These are phyloP conservation scores for Sphaeramia orbicularis DNA, from an alignment of 2,797 vertebrate species.

Conservation along the genomic window DNA sequence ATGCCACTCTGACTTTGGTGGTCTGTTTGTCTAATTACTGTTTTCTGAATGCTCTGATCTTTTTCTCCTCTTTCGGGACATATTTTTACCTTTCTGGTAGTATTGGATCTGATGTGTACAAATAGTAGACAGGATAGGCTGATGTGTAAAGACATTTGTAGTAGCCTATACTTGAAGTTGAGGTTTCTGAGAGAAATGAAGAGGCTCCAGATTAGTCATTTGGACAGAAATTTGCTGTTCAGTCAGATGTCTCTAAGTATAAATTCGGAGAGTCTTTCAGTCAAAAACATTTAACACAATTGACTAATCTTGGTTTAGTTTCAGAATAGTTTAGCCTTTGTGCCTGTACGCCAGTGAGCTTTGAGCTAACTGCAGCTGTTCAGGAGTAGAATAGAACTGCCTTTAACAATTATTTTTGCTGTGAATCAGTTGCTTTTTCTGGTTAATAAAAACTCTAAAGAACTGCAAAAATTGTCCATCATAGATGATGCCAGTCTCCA, in stretches of 20 bases:
- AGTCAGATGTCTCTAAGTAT: conserved; percentile 20
- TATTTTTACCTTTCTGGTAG: conserved; percentile 1
- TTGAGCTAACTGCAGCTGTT: not conserved
- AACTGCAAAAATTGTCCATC: too few relatives aligned
- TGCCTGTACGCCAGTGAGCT: conserved; percentile 9
- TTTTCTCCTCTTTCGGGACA: not conserved
- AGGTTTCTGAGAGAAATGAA: not conserved
- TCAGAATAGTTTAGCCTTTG: conserved; percentile 38
- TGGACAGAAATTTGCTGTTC: conserved; percentile 2
- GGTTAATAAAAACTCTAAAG: too few relatives aligned
- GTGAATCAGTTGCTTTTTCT: too few relatives aligned
- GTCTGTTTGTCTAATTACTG: conserved; percentile 19
- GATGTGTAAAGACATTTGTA: conserved; percentile 4
- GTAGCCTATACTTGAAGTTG: not conserved
- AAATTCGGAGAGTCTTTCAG: conserved; percentile 12
- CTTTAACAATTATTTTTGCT: not conserved
- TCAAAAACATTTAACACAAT: conserved; percentile 29
- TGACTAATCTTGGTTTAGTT: conserved; percentile 47
- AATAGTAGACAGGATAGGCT: not conserved
- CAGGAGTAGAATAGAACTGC: not conserved
- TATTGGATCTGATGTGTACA: not conserved
- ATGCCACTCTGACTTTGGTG: conserved; percentile 4
- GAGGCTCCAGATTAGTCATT: not conserved
- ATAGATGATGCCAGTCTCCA: too few relatives aligned
- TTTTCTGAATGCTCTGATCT: conserved; percentile 6